Evolutionary conservation across 2,888 invertebrate genomes (phyloP).

Genomic region (Calameuta idolon): DNA sequence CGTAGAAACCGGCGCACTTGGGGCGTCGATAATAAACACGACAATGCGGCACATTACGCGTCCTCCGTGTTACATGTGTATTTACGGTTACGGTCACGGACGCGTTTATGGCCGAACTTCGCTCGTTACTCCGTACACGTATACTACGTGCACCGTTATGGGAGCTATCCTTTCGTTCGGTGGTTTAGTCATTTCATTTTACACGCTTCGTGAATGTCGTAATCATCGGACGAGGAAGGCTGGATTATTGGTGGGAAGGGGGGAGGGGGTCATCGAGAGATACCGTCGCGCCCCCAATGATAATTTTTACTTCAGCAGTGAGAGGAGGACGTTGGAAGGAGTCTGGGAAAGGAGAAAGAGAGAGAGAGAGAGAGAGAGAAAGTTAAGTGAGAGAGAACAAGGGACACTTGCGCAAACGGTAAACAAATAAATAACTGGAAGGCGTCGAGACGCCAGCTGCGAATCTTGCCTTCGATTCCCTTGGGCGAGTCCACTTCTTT

Average conservation of each 20-base stretch:
- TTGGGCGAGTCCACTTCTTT: neutral
- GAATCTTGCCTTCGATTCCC: conserved; percentile 1
- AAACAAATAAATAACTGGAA: conserved; percentile 11
- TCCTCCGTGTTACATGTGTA: neutral
- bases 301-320: neutral
- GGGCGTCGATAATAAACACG: neutral
- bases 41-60: neutral
- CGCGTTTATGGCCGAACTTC: neutral
- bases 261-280: neutral
- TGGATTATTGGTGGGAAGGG: neutral
- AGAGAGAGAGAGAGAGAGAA: conserved; percentile 9
- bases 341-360: conserved; percentile 7
- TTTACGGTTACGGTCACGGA: neutral
- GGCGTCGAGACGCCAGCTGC: conserved; percentile 9
- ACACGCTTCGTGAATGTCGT: conserved; percentile 11
- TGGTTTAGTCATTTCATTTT: conserved; percentile 15
- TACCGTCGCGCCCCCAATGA: neutral
- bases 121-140: conserved; percentile 26
- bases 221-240: conserved; percentile 6
- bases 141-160: conserved; percentile 49
- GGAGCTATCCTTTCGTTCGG: conserved; percentile 24
- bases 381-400: neutral
- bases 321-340: neutral
- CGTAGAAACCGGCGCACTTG: neutral
- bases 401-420: neutral